A percentile compares a stretch with the other conserved stretches of the same genome.
Conservation (phyloP, 37 sponge, comb jelly and placozoan species). For the Oopsacas minuta region DNA sequence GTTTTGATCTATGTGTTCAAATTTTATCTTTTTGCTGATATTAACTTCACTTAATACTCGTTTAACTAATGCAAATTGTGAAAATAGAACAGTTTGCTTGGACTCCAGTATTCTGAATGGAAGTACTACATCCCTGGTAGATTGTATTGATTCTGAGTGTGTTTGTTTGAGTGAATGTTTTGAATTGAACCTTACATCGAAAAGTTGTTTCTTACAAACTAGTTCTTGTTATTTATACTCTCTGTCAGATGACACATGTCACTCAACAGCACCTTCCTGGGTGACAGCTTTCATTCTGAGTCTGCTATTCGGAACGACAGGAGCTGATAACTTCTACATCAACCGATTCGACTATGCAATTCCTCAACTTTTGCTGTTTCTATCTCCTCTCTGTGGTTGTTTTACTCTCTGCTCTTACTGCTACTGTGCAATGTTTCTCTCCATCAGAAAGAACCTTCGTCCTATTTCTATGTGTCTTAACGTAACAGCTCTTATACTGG, state of each 20-base stretch:
- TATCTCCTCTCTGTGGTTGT: slow-evolving; percentile 16
- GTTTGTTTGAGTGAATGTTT: neutral
- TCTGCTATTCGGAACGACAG: neutral
- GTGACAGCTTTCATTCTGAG: neutral
- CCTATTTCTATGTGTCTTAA: neutral
- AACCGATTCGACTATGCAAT: slow-evolving; percentile 2
- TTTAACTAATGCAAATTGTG: neutral
- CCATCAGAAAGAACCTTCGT: neutral
- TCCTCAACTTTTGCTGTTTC: neutral
- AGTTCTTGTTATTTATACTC: neutral
- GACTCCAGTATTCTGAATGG: neutral
- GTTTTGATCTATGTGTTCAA: neutral
- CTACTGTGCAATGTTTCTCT: neutral
- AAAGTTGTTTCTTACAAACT: neutral
- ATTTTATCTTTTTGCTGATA: neutral
- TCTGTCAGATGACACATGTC: neutral
- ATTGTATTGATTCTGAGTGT: neutral
- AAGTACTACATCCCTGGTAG: neutral
- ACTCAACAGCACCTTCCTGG: neutral
- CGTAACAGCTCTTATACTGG: neutral
- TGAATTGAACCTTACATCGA: neutral
- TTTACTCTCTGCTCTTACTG: neutral
- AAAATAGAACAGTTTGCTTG: neutral
- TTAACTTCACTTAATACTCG: neutral
- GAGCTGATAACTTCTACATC: slow-evolving; percentile 8